Evolutionary conservation across 2,888 invertebrate genomes (phyloP), one percentile per base, ranked within the genome.

Genomic region (Ochropleura leucogaster): DNA sequence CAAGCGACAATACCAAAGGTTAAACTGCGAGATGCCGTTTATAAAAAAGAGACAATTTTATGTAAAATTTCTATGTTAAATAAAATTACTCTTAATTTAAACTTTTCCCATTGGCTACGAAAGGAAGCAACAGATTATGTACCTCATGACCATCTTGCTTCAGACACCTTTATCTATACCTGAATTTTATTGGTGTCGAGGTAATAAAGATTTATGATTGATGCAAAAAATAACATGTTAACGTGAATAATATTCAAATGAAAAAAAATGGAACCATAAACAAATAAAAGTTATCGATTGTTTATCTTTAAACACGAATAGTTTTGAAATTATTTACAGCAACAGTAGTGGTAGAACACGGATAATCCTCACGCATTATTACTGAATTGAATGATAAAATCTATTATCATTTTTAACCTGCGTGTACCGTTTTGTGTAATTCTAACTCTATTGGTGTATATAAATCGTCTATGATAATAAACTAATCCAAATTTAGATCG

Each of bases 291-390:
- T 76, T 63, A 47, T 53, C 46, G 30, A 76, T 63, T 9, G n/a
- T 30, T 74, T 77, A 75, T 77, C 68, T 30, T 30, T 6, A 10
- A 20, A 68, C 20, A 53, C n/a, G 12, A 67, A 77, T 40, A 46
- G 12, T 71, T 70, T 14, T 14, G 10, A 40, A 51, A 49, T 40
- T 46, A 20, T 14, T n/a, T 4, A n/a, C 16, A 6, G 12, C 30
- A 30, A 30, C 10, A 47, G 16, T 5, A 67, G 42, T 55, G 55
- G 18, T 53, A 42, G n/a, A 57, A n/a, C 46, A 47, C 18, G 14
- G 18, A n/a, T 49, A 44, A 30, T 57, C 68, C 49, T 57, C 14
- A 12, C 44, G 10, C 2, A 18, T 40, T 53, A 14, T 64, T 9
- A 14, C 18, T 30, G 3, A n/a, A 30, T 14, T 55, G 20, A 53